phyloP scores from a whole-genome alignment of 2,113 vertebrate genomes.

The Dunckerocampus dactyliophorus region DNA sequence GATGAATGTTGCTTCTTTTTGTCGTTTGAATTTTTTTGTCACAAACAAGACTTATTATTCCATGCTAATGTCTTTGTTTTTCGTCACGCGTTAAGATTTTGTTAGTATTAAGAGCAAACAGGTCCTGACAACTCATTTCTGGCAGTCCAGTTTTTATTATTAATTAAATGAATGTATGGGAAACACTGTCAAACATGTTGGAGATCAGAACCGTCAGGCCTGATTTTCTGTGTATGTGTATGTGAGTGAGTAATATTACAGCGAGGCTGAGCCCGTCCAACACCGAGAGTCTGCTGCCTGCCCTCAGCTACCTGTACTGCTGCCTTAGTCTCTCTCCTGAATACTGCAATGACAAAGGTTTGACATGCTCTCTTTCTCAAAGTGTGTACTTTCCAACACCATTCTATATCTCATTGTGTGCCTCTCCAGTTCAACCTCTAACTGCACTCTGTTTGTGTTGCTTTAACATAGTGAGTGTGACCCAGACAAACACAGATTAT shows the following conservation, averaged over 20 bases:
- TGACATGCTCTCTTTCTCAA: constrained; percentile 22
- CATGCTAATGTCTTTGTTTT: too few species aligned
- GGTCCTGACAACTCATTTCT: too few species aligned
- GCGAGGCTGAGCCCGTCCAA: constrained; percentile 74
- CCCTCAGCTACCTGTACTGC: constrained; percentile 88
- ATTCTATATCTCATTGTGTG: neutral
- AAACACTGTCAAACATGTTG: neutral
- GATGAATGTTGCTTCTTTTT: too few species aligned
- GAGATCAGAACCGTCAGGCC: neutral
- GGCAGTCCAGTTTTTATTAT: too few species aligned
- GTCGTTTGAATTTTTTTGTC: too few species aligned
- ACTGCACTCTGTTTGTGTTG: neutral
- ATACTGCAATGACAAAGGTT: constrained; percentile 84
- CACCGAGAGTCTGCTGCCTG: constrained; percentile 78
- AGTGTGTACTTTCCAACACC: neutral
- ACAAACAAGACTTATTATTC: too few species aligned
- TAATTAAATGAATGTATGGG: constrained; percentile 13
- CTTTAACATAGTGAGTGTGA: constrained; percentile 8
- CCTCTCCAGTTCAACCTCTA: neutral
- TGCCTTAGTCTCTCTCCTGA: constrained; percentile 77
- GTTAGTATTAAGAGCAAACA: too few species aligned
- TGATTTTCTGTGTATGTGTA: constrained; percentile 28
- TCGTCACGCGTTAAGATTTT: too few species aligned
- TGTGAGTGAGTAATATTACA: constrained; percentile 84
- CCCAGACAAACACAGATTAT: too few species aligned